These are phyloP conservation scores for Homalodisca vitripennis DNA, from an alignment of 1,140 invertebrate genomes.

Conservation along the genomic window DNA sequence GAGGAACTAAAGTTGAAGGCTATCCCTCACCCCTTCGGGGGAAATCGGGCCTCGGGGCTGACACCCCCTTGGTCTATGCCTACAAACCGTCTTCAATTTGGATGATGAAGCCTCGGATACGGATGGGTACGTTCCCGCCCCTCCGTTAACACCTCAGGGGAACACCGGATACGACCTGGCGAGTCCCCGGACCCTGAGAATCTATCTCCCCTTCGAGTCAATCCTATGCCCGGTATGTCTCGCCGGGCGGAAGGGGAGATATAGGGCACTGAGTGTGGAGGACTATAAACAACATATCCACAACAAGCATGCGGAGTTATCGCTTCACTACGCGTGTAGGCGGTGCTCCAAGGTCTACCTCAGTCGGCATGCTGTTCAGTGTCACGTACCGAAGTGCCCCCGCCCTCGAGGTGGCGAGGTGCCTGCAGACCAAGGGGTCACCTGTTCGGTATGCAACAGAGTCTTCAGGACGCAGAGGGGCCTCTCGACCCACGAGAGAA, in stretches of 20 bases:
- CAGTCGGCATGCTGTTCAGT: too few species aligned
- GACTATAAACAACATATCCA: neutral
- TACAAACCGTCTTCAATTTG: neutral
- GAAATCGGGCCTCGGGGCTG: conserved; percentile 2
- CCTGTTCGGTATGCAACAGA: neutral
- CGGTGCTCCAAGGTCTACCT: too few species aligned
- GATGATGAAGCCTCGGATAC: neutral
- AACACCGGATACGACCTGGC: too few species aligned
- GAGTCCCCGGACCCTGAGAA: too few species aligned
- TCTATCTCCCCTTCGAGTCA: too few species aligned
- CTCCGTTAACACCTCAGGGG: neutral
- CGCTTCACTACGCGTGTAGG: too few species aligned
- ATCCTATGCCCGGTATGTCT: too few species aligned
- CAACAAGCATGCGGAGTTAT: too few species aligned
- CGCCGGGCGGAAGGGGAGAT: too few species aligned
- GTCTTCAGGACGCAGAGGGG: neutral
- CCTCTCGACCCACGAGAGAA: neutral
- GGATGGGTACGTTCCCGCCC: neutral
- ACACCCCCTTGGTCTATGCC: neutral
- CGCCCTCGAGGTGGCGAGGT: neutral
- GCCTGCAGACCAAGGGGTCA: neutral
- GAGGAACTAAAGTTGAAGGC: neutral
- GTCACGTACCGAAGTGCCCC: conserved; percentile 4
- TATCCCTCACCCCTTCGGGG: neutral
- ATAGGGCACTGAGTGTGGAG: too few species aligned